Base-by-base conservation (phyloP, 2,113 vertebrate species). In the Pao palembangensis region DNA sequence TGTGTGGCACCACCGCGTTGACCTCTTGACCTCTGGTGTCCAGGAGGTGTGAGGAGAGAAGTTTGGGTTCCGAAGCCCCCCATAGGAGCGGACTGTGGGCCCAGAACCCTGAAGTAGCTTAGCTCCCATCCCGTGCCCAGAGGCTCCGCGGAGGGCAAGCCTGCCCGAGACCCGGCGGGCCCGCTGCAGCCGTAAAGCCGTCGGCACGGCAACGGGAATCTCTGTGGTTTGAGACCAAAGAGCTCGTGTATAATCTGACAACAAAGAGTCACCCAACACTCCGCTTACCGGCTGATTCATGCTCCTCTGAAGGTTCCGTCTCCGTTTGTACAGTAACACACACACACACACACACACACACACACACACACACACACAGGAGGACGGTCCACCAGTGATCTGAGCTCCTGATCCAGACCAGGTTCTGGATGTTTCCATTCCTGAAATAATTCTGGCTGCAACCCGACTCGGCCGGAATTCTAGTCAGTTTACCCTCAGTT, bases 161-260 rank as follows among this genome's bases (percentile, higher is more conserved):
- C 61, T 55, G 23, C 44, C 55, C 73, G 14, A 67, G 76, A 80
- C 72, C 83, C 78, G 74, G 63, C 72, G 80, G 61, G 68, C 64
- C 50, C 17, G 4, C 25, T 49, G 58, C 58, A 15, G 64, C 64
- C 54, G 53, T 57, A 51, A 51, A 53, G 23, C 61, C 58, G 70
- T 69, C 62, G 61, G 71, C 72, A 64, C 69, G 51, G 66, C 71
- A 21, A 75, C 25, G 73, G 68, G 72, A 87, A 88, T 85, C 73
- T 89, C 78, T 74, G 85, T 79, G 84, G 85, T 73, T 87, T 85
- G 17, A 67, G 76, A 75, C 79, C 69, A 69, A 88, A 90, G 78
- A 73, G 64, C 69, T 61, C 76, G 60, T 70, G 61, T 88, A 65
- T 79, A 81, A 84, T 88, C 87, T 86, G 21, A 55, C 64, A 62